Base-by-base conservation (phyloP, 2,113 vertebrate genomes). In the Spea multiplicata region DNA sequence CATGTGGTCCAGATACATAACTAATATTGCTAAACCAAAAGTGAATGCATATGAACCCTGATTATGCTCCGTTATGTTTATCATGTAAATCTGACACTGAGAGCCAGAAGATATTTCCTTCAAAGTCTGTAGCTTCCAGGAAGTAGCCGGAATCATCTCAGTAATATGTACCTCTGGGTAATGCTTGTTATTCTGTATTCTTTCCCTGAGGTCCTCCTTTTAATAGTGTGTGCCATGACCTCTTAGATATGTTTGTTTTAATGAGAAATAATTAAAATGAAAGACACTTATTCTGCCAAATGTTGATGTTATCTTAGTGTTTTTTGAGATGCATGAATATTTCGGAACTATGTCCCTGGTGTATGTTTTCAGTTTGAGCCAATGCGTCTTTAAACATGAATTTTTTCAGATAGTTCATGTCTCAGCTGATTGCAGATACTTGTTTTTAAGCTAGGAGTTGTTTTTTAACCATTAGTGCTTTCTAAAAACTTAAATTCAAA, bases 261-360 rank as follows among this genome's bases (percentile, higher is more conserved):
- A 78, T 78, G 30, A 78, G 76, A 53, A 65, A 65, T 71, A 78
- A 71, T 71, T 64, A 65, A 71, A 71, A 65, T 65, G 57, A 71
- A 78, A 71, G 67, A 64, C 67, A 78, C 47, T 78, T 71, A 71
- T 10, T 9, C 8, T 44, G n/a, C 45, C 45, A 59, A 59, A 46
- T 46, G 16, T 71, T 50, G 75, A 71, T 47, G n/a, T 62, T 77
- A 53, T 66, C 53, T 48, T 8, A 61, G 55, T 52, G 46, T 12
- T 52, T 78, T 53, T 78, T 30, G 44, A 71, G 44, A 78, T 65
- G 47, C 13, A 53, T 78, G 57, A 71, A 71, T 64, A 78, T 50
- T 64, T 65, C 64, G 55, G 57, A 47, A 8, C 55, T 64, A 6
- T 17, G 4, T 45, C 6, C 46, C 74, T 53, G 64, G 17, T 30